Evolutionary conservation across 2,888 invertebrate species (phyloP).

Genomic region (Agrilus mali): DNA sequence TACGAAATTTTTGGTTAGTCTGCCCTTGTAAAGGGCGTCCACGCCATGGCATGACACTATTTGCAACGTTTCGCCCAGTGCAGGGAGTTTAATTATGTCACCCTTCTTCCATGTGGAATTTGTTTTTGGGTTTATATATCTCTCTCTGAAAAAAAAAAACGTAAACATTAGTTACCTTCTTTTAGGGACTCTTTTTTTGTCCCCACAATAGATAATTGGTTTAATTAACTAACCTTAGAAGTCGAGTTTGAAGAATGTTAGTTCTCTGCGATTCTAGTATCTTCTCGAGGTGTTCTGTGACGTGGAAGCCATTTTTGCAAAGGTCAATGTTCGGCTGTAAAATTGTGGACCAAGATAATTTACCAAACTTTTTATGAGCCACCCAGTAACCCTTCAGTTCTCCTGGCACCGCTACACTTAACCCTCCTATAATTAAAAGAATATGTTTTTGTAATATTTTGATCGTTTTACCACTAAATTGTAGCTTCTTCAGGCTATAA

Average conservation of each 20-base stretch:
- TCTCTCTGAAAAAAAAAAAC: conserved; percentile 17
- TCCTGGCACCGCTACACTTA: conserved; percentile 76
- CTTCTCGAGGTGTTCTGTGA: conserved; percentile 37
- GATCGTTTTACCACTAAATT: no score
- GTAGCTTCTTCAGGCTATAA: no score
- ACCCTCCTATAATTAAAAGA: conserved; percentile 41
- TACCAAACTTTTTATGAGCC: conserved; percentile 60
- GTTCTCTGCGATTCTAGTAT: conserved; percentile 13
- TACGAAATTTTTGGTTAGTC: conserved; percentile 32
- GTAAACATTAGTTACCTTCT: no score
- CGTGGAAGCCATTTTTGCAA: conserved; percentile 56
- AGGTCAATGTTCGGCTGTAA: conserved; percentile 68
- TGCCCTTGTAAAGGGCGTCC: conserved; percentile 43
- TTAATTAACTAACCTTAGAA: conserved; percentile 36
- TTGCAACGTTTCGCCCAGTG: conserved; percentile 41
- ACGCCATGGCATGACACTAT: conserved; percentile 40
- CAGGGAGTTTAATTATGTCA: conserved; percentile 31
- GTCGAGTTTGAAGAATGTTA: conserved; percentile 11
- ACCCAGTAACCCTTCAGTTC: conserved; percentile 79
- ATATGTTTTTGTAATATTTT: no score
- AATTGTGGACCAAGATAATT: conserved; percentile 64
- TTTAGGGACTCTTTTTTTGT: no score
- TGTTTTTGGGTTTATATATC: conserved; percentile 31
- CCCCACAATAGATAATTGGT: no score
- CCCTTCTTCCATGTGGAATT: conserved; percentile 31